Percentiles rank a stretch among this genome's conserved stretches.
phyloP scores from a whole-genome alignment of 1,140 invertebrate species.

The Bombus fervidus region DNA sequence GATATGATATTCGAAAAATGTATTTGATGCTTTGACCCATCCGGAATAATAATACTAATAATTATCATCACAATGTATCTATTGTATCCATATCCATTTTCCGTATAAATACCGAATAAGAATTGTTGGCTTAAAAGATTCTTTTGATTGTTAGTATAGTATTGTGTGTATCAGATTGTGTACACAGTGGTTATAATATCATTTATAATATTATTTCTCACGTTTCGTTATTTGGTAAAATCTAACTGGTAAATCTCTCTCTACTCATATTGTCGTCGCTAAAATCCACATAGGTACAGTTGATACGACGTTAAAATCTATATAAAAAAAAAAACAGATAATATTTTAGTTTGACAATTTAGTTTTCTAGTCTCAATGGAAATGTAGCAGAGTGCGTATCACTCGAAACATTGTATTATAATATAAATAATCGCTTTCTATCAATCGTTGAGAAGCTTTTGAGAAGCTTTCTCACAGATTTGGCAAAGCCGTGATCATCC shows the following conservation, averaged over 20 bases:
- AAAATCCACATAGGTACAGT: too few relatives aligned
- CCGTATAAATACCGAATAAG: background rate
- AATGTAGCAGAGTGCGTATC: background rate
- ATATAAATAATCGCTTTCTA: background rate
- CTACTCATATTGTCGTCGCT: too few relatives aligned
- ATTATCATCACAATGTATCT: too few relatives aligned
- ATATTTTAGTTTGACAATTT: background rate
- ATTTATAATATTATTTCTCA: too few relatives aligned
- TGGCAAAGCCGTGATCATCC: background rate
- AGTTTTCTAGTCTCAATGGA: background rate
- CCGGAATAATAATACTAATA: too few relatives aligned
- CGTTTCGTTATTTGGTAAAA: too few relatives aligned
- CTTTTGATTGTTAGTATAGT: background rate
- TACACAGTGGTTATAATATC: too few relatives aligned
- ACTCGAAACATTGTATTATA: background rate
- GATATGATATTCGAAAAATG: background rate
- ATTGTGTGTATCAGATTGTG: too few relatives aligned
- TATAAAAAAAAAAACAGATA: background rate
- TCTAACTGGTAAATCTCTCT: too few relatives aligned
- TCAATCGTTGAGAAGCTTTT: background rate
- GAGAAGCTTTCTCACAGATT: background rate
- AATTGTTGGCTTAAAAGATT: background rate
- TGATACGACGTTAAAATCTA: too few relatives aligned
- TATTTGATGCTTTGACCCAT: too few relatives aligned
- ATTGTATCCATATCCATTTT: too few relatives aligned